These are phyloP conservation scores for Salticus scenicus DNA, from an alignment of 2,888 invertebrate species.

Conservation along the genomic window DNA sequence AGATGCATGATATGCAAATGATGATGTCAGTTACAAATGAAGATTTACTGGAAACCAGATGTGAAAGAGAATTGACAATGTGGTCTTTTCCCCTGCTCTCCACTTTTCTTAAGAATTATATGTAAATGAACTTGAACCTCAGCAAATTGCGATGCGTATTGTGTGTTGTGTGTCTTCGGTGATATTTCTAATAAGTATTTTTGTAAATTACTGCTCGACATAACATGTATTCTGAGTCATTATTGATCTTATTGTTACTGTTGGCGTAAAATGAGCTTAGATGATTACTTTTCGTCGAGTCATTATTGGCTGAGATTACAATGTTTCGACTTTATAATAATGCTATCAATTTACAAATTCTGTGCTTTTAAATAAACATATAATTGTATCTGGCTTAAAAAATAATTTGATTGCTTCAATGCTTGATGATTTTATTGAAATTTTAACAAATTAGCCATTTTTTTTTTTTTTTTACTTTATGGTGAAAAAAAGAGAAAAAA, in stretches of 20 bases:
- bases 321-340: no score
- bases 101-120: slow-evolving; percentile 40
- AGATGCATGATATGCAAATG: slow-evolving; percentile 69
- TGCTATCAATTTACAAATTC: no score
- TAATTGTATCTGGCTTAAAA: no score
- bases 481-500: no score
- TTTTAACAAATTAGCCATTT: no score
- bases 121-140: slow-evolving; percentile 42
- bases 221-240: neutral
- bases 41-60: slow-evolving; percentile 66
- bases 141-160: neutral
- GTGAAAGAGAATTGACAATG: slow-evolving; percentile 58
- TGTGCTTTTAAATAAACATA: no score
- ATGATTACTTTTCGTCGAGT: no score
- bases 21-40: slow-evolving; percentile 70
- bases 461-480: no score
- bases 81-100: neutral
- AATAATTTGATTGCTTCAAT: no score
- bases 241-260: neutral
- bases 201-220: slow-evolving; percentile 1
- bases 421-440: no score
- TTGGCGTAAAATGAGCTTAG: no score
- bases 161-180: neutral
- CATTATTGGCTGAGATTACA: no score
- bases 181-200: slow-evolving; percentile 14